Conservation (phyloP, 2,888 invertebrate species). For the Ormyrus pomaceus region DNA sequence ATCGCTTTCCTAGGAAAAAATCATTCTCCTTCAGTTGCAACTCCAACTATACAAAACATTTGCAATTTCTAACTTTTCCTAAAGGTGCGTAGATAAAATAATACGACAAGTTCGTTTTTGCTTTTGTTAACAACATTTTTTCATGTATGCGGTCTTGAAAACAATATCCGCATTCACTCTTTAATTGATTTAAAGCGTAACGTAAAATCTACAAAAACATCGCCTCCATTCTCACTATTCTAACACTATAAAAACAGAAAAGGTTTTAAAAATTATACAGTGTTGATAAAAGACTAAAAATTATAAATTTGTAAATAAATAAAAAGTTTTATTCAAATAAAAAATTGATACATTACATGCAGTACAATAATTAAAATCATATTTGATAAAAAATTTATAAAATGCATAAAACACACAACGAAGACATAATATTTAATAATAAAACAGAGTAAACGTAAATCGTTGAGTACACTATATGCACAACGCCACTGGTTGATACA, state of each 20-base stretch:
- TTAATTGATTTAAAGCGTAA: not conserved
- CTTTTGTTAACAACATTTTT: not conserved
- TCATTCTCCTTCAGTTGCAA: not conserved
- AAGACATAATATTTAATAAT: not conserved
- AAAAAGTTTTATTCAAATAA: conserved; percentile 19
- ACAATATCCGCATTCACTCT: conserved; percentile 23
- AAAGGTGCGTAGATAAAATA: too few relatives aligned
- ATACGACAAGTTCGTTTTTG: too few relatives aligned
- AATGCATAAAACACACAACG: not conserved
- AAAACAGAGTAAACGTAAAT: conserved; percentile 11
- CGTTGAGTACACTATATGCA: conserved; percentile 8
- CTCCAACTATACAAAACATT: too few relatives aligned
- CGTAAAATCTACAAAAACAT: too few relatives aligned
- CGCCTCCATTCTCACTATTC: too few relatives aligned
- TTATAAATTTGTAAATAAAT: not conserved
- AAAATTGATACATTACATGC: conserved; percentile 8
- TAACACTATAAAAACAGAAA: too few relatives aligned
- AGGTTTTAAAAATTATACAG: too few relatives aligned
- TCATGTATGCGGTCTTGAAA: conserved; percentile 17
- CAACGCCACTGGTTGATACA: conserved; percentile 42
- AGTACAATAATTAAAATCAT: not conserved
- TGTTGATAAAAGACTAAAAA: not conserved
- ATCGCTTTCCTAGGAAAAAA: conserved; percentile 2
- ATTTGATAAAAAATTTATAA: not conserved
- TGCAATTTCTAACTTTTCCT: too few relatives aligned